Conservation (phyloP, 2,113 vertebrate species). For the Seriola quinqueradiata region DNA sequence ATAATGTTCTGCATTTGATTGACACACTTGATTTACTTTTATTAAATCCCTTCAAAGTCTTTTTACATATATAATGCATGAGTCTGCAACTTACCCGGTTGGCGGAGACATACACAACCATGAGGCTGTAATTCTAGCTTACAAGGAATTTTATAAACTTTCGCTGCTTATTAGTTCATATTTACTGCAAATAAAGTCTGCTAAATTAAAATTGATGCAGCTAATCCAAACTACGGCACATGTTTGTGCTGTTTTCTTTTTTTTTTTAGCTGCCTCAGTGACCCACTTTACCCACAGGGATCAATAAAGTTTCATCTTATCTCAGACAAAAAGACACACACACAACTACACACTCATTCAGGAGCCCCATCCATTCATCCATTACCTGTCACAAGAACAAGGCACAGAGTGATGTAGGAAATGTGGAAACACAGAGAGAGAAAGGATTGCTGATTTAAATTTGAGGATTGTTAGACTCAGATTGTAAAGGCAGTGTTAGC, state of each 20-base stretch:
- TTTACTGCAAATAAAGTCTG: background rate
- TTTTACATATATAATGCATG: no score
- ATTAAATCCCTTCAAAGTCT: no score
- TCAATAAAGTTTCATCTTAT: constrained; percentile 17
- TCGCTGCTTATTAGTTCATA: background rate
- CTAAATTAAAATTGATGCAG: background rate
- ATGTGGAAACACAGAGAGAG: background rate
- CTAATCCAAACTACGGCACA: background rate
- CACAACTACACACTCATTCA: background rate
- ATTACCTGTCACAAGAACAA: background rate
- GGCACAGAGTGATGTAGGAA: no score
- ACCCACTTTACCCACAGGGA: background rate
- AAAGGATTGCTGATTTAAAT: background rate
- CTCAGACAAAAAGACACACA: constrained; percentile 5
- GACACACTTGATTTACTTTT: no score
- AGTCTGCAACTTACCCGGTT: no score
- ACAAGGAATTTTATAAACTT: no score
- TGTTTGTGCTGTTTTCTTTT: background rate
- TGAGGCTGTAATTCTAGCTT: no score
- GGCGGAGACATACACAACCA: no score
- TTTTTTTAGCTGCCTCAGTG: constrained; percentile 15
- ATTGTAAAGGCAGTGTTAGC: background rate
- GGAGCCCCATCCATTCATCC: background rate
- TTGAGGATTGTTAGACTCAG: background rate
- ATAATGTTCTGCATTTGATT: no score